phyloP scores from a whole-genome alignment of 1,140 invertebrate genomes.

The Hetaerina americana region DNA sequence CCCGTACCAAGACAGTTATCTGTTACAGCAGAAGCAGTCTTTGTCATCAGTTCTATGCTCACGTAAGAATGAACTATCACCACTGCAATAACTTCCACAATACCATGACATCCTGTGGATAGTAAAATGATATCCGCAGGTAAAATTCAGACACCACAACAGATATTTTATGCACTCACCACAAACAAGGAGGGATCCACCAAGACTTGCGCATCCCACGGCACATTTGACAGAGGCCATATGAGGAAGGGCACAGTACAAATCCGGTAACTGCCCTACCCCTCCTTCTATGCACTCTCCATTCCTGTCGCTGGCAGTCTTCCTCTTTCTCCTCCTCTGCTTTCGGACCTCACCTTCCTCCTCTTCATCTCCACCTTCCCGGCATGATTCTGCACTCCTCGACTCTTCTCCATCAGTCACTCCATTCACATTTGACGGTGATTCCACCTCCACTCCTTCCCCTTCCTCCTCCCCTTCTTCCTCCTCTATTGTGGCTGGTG shows the following conservation, averaged over 20 bases:
- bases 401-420: background rate
- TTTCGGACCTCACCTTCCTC: conserved; percentile 3
- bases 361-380: conserved; percentile 5
- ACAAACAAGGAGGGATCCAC: conserved; percentile 56
- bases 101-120: too few species aligned
- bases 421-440: background rate
- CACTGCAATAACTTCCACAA: too few species aligned
- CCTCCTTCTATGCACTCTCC: conserved; percentile 14
- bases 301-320: conserved; percentile 14
- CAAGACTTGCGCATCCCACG: conserved; percentile 54
- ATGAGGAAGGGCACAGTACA: conserved; percentile 45
- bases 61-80: too few species aligned
- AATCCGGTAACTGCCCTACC: conserved; percentile 26
- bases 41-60: too few species aligned
- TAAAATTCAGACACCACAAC: too few species aligned
- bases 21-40: too few species aligned
- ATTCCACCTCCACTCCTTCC: background rate
- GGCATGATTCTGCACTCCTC: background rate
- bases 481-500: conserved; percentile 2
- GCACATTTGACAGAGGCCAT: conserved; percentile 59
- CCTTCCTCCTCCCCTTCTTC: background rate
- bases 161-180: conserved; percentile 33
- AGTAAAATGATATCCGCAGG: too few species aligned
- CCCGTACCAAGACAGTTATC: too few species aligned
- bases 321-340: background rate